Base-by-base conservation (phyloP, 2,888 invertebrate genomes). In the Cotesia congregata region DNA sequence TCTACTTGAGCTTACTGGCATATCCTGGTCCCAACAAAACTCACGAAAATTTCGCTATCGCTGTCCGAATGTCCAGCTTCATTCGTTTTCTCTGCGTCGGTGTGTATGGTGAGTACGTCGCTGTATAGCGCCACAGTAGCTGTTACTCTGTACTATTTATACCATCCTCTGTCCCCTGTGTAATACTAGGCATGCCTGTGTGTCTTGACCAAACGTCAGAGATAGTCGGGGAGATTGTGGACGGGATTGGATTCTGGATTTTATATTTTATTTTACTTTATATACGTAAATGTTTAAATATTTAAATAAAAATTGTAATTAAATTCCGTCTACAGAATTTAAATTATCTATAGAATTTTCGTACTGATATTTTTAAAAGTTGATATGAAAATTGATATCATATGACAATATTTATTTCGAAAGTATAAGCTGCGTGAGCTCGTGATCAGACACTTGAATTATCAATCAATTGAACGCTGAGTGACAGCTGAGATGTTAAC, bases 1-100 rank as follows among this genome's bases (percentile, higher is more conserved):
- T 86, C 84, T 82, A 62, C 69, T 75, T 69, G 70, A 6, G 40
- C 40, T 68, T 74, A 39, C 74, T 62, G 38, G 68, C 61, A 61
- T 68, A 40, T 67, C 50, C 50, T 67, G 68, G 17, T 61, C 41
- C 15, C 50, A 68, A 60, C 60, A 68, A 74, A 74, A 74, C 74
- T 39, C 12, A 39, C 61, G 61, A 17, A 59, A 74, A 74, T 61
- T 74, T 50, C 62, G 71, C 60, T 20, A 61, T 38, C 71, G 50
- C 9, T 50, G 50, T 50, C 50, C 50, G 6, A 50, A 50, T 50
- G 50, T 50, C 50, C 50, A 12, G 50, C 50, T 50, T 50, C 50
- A 50, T 50, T 50, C 50, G 50, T 50, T 50, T 50, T 50, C 50
- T 50, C 50, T 50, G 50, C 30, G 3, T 30, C 30, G 30, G 30